Evolutionary conservation across 1,140 invertebrate species (phyloP), one percentile per base, ranked within the genome.

Genomic region (Meteorus sp.): DNA sequence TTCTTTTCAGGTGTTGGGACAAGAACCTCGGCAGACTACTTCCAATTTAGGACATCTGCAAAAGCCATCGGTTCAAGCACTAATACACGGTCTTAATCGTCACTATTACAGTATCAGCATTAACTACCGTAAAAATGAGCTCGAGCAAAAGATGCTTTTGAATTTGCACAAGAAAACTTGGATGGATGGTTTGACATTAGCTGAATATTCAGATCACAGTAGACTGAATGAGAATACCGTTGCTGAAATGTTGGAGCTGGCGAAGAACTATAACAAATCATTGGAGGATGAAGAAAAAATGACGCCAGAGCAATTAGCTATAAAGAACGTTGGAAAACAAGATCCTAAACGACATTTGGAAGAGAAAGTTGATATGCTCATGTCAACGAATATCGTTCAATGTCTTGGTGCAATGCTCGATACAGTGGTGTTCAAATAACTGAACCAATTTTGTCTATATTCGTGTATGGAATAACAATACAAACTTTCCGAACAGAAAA

Each of bases 51-150:
- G 98, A 2, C 97, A 99, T 82, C 83, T 99, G 60, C 94, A 99
- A 70, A 99, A 99, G 81, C 97, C 97, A 0, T 98, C 95, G n/a
- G 97, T 99, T 61, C 96, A 97, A 88, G 98, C 97, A 31, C 82
- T 99, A 48, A 99, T 99, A 70, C 98, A 99, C 76, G 98, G 98
- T 17, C 82, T 99, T 1, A 99, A 99, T 77, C 87, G 98, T 64
- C 97, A 99, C 82, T 99, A 99, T 75, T 99, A 99, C 77, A 99
- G 96, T 19, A 99, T 99, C 71, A 96, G 96, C 75, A 99, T 99
- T 72, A 99, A 99, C 80, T 99, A 99, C 80, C 87, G 96, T 56
- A 99, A 99, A 79, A 99, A 99, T 82, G 95, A 98, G 79, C 78
- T 99, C 45, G 98, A 99, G 80, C 97, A 99, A 74, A 99, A 98